Base-by-base conservation (phyloP, 2,888 invertebrate species). In the Hirudinaria manillensis region DNA sequence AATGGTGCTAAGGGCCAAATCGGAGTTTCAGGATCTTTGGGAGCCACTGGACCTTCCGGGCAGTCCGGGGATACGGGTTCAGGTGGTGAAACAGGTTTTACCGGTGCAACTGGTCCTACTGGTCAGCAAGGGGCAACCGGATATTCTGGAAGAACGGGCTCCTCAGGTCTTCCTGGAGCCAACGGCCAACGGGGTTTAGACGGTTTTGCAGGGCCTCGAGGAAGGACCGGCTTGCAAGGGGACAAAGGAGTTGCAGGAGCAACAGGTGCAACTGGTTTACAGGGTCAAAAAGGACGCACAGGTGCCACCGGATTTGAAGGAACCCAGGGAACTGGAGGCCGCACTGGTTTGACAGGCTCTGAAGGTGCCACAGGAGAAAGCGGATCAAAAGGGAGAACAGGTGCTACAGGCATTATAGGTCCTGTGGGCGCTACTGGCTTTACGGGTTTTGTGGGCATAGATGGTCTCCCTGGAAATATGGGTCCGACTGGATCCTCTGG, bases 401-500 rank as follows among this genome's bases (percentile, higher is more conserved):
- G 77, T 72, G 65, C 36, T n/a, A 67, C 75, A 55, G 77, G 77
- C 24, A 24, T 34, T 21, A 68, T 67, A 32, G 77, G 77, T 56
- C 53, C 71, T 10, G 21, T 38, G 51, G 77, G 77, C 66, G 66
- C 38, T 0, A 72, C 76, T 24, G 78, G 77, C 36, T 68, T 56
- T 55, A 70, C 68, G 34, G 78, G 78, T 45, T n/a, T 51, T 10
- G 2, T n/a, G 3, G 76, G 76, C n/a, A 13, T 61, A 3, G 66
- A 27, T 24, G 76, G 76, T 34, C 27, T 65, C 13, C 61, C 76
- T 56, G 78, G 78, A 45, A 19, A 65, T 32, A 55, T 56, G 27
- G 78, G 78, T 55, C 36, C 55, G 29, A 27, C 1, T 24, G 78
- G 78, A 19, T 7, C 16, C 10, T 53, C 75, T 38, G 78, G 78